These are phyloP conservation scores for Heliconius charithonia DNA, from an alignment of 2,888 invertebrate genomes.

Conservation along the genomic window DNA sequence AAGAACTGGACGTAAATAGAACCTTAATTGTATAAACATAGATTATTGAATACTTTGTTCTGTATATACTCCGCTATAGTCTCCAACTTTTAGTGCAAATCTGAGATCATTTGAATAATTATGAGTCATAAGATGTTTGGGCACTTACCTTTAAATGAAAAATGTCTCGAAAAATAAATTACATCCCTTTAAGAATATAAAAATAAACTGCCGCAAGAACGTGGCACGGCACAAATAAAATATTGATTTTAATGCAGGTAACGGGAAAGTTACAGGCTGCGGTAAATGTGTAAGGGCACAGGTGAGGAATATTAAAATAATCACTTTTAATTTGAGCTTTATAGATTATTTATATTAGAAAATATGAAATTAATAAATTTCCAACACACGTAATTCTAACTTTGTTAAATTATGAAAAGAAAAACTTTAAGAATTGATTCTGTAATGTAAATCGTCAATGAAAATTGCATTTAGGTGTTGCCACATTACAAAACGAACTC, in stretches of 20 bases:
- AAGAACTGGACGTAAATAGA: not conserved
- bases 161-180: not conserved
- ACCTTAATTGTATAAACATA: not conserved
- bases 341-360: not conserved
- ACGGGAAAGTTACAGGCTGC: conserved; percentile 54
- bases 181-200: conserved; percentile 18
- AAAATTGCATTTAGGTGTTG: conserved; percentile 11
- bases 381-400: not conserved
- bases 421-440: conserved; percentile 19
- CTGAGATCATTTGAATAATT: conserved; percentile 44
- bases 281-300: conserved; percentile 19
- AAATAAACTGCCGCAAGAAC: conserved; percentile 59
- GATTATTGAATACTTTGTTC: not conserved
- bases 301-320: not conserved
- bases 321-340: not conserved
- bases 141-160: conserved; percentile 19
- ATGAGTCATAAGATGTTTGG: conserved; percentile 50
- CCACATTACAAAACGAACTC: not conserved
- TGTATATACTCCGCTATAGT: not conserved
- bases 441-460: conserved; percentile 15
- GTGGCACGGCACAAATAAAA: conserved; percentile 71
- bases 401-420: conserved; percentile 7
- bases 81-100: conserved; percentile 9
- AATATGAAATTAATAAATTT: not conserved
- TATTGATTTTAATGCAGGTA: conserved; percentile 51